phyloP scores from a whole-genome alignment of 1,140 invertebrate genomes.

The Drosophila parabipectinata region DNA sequence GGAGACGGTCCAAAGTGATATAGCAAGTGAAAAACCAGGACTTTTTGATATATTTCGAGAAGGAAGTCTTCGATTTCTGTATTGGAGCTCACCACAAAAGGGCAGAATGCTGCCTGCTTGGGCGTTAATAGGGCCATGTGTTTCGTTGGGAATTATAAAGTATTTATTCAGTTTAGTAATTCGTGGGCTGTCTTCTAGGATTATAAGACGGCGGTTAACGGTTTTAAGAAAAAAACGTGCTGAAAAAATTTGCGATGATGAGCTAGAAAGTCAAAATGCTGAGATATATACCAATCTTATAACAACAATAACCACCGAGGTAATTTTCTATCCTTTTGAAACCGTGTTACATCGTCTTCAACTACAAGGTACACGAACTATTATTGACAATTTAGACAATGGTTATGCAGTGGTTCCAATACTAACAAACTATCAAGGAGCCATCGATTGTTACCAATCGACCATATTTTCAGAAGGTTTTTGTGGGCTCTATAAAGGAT shows the following conservation, averaged over 20 bases:
- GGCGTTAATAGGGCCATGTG: constrained; percentile 93
- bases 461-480: constrained; percentile 94
- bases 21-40: constrained; percentile 96
- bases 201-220: constrained; percentile 85
- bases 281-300: constrained; percentile 90
- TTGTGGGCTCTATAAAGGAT: constrained; percentile 96
- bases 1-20: constrained; percentile 98
- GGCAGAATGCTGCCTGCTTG: constrained; percentile 95
- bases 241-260: constrained; percentile 87
- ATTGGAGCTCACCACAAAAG: constrained; percentile 91
- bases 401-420: constrained; percentile 91
- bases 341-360: constrained; percentile 94
- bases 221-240: constrained; percentile 86
- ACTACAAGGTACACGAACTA: constrained; percentile 96
- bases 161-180: constrained; percentile 86
- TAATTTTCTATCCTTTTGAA: constrained; percentile 95
- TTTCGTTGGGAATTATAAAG: constrained; percentile 86
- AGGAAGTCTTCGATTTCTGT: constrained; percentile 92
- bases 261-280: constrained; percentile 87
- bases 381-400: constrained; percentile 97
- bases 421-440: constrained; percentile 91
- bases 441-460: constrained; percentile 95
- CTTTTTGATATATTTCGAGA: constrained; percentile 96
- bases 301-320: constrained; percentile 90
- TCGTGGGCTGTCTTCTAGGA: constrained; percentile 85